Conservation (phyloP, 2,797 vertebrate species). For the Pogoniulus pusillus region DNA sequence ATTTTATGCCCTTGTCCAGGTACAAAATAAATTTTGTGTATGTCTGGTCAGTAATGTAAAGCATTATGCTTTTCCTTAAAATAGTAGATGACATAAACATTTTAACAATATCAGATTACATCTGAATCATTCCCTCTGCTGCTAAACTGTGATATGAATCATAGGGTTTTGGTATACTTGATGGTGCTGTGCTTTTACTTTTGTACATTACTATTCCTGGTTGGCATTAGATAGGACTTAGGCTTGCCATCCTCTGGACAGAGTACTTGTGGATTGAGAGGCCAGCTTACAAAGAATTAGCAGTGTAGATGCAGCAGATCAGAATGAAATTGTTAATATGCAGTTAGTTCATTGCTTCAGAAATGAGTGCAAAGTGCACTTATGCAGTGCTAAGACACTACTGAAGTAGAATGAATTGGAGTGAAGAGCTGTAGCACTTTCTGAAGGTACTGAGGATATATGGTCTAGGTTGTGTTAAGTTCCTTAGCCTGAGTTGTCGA, state of each 20-base stretch:
- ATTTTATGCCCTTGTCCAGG: constrained; percentile 98
- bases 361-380: background rate
- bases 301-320: background rate
- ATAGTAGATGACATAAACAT: background rate
- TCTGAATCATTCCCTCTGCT: background rate
- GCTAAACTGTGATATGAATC: background rate
- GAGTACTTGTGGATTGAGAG: background rate
- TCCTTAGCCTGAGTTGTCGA: background rate
- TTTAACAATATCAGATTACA: background rate
- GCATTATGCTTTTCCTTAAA: background rate
- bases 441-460: background rate
- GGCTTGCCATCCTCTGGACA: background rate
- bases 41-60: background rate
- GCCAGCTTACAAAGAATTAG: background rate
- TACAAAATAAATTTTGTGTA: constrained; percentile 55
- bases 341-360: background rate
- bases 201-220: background rate
- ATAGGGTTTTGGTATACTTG: background rate
- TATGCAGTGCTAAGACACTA: background rate
- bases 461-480: background rate
- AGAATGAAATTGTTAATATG: background rate
- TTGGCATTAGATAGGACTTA: background rate
- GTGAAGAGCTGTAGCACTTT: background rate
- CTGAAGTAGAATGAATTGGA: background rate
- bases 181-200: background rate